Evolutionary conservation across 2,888 invertebrate genomes (phyloP).

Genomic region (Zele albiditarsus): DNA sequence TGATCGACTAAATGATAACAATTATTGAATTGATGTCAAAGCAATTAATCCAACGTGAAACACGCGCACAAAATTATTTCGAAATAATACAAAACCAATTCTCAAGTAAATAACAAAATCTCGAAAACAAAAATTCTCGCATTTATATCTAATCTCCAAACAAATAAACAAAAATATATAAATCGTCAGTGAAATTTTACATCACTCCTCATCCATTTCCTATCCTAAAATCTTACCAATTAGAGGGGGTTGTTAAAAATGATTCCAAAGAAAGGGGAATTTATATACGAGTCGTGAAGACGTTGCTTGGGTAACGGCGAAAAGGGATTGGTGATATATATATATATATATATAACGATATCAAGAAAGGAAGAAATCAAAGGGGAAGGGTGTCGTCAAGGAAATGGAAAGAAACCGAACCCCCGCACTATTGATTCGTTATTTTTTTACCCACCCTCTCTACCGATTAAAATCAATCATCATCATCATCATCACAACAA

Average conservation of each 20-base stretch:
- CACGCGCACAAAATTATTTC: background rate
- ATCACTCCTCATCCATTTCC: too few relatives aligned
- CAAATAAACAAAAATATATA: too few relatives aligned
- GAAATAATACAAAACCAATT: too few relatives aligned
- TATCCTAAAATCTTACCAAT: too few relatives aligned
- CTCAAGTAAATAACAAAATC: too few relatives aligned
- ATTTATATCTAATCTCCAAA: too few relatives aligned
- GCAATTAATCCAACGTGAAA: background rate
- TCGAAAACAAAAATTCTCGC: too few relatives aligned
- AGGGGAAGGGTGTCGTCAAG: constrained; percentile 31
- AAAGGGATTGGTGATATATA: constrained; percentile 48
- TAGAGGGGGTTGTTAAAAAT: too few relatives aligned
- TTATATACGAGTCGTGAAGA: background rate
- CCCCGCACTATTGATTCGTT: constrained; percentile 27
- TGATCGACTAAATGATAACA: background rate
- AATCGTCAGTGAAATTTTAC: too few relatives aligned
- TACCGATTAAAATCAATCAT: background rate
- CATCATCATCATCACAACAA: background rate
- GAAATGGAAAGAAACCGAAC: constrained; percentile 21
- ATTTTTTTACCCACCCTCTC: background rate
- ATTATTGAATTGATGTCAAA: constrained; percentile 3
- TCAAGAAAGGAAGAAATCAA: constrained; percentile 13
- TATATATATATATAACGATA: constrained; percentile 3
- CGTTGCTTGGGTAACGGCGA: constrained; percentile 58
- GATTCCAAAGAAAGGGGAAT: constrained; percentile 53